Base-by-base conservation (phyloP, 2,888 invertebrate genomes). In the Athalia cordata region DNA sequence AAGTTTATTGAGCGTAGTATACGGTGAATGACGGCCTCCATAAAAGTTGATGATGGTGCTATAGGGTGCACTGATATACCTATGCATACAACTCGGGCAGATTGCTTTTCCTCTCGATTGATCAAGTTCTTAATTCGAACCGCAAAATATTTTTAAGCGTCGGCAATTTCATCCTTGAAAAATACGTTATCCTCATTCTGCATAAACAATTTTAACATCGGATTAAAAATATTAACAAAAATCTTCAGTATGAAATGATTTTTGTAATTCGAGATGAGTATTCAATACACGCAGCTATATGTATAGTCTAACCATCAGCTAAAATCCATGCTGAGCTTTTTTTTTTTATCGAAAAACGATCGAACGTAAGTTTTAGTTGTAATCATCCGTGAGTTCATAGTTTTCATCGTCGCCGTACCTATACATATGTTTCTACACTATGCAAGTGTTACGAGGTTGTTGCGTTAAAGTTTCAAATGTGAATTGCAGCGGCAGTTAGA, bases 21-120 rank as follows among this genome's bases (percentile, higher is more conserved):
- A 29, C 29, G 29, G 29, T 29, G 29, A 29, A 29, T 29, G 29
- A 29, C 29, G 29, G 29, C 29, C 29, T 29, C 29, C 29, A 29
- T 29, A 29, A 29, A 29, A 29, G 29, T 29, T 29, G 29, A 29
- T 29, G 29, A 29, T 29, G 29, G 29, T 29, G 29, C 29, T 29
- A 29, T 29, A 29, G 29, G 29, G 29, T 29, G 29, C 29, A 29
- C 29, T 29, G 59, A 13, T 59, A 66, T 49, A 50, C 52, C n/a
- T n/a, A 55, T 68, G 68, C 11, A 11, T 29, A 43, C 55, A 55
- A 52, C 52, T 68, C 68, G 68, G 55, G 43, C 68, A 52, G 68
- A 68, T 68, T 68, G 52, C 68, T 68, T 68, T 29, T 29, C 29
- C 52, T 55, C 68, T 55, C 45, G 68, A 50, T 68, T 55, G 52